Evolutionary conservation across 2,888 invertebrate species (phyloP), one percentile per base, ranked within the genome.

Genomic region (Eumerus sabulonum): DNA sequence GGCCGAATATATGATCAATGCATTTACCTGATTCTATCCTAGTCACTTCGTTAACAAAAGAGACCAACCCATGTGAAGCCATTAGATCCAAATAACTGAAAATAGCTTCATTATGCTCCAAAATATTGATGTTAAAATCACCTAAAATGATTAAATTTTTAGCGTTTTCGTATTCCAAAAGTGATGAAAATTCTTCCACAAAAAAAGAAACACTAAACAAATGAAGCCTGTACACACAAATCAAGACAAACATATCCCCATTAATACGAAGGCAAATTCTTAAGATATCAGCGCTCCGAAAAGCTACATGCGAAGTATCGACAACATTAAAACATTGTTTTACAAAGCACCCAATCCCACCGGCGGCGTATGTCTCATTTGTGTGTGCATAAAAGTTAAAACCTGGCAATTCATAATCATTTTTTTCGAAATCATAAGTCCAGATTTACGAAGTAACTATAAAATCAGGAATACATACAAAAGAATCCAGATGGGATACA

Each of bases 301-400:
- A 70, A 54, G 59, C 14, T n/a, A 70, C 18, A 14, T 16, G n/a
- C 11, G n/a, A 1, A n/a, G n/a, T n/a, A n/a, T 1, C 18, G 18
- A 42, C 11, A 50, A 51, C 14, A n/a, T 13, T 27, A 11, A n/a
- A 19, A n/a, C 11, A 11, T n/a, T 40, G 12, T 40, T 45, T 59
- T n/a, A 57, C 11, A 51, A 71, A 71, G 17, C 56, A 63, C 1
- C 71, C 71, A 57, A 72, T 57, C n/a, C 36, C 50, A 64, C 36
- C 57, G 1, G 71, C 50, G 13, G 64, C 50, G n/a, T 71, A 63
- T 19, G 35, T 44, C 56, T 71, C 56, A 17, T 62, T 62, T 3
- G 48, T 42, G 1, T 53, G 40, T 45, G 59, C 54, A 54, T 18
- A 35, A 17, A 57, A 57, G 17, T 17, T 67, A 42, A 35, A 44